These are phyloP conservation scores for Hyperoodon ampullatus DNA, from an alignment of 2,113 vertebrate genomes.

Conservation along the genomic window DNA sequence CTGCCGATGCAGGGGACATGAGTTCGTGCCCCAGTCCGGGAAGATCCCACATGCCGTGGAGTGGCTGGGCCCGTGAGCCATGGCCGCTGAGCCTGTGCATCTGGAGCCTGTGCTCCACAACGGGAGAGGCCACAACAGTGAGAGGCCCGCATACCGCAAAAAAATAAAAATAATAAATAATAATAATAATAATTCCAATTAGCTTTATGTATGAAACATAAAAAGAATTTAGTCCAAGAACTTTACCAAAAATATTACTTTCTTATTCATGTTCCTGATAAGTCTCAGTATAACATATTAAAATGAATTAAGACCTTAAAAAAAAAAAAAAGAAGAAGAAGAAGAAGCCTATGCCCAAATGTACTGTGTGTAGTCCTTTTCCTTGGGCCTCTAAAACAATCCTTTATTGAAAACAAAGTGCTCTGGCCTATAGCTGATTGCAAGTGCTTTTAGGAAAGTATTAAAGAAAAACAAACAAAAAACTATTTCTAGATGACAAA, in stretches of 20 bases:
- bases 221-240: not conserved
- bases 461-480: not conserved
- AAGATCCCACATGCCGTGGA: too few species aligned
- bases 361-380: not conserved
- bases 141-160: too few species aligned
- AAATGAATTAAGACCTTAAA: not conserved
- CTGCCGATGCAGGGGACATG: too few species aligned
- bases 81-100: accelerated
- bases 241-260: conserved; percentile 13
- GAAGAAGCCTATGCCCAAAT: not conserved
- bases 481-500: not conserved
- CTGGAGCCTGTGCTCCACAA: too few species aligned
- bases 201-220: not conserved
- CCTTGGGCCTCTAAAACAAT: not conserved
- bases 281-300: not conserved
- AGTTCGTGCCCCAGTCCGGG: too few species aligned
- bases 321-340: not conserved
- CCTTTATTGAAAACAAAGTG: not conserved
- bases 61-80: too few species aligned
- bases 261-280: not conserved
- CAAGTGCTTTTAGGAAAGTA: not conserved
- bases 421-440: not conserved
- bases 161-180: too few species aligned
- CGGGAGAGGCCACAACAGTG: too few species aligned
- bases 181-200: not conserved